Conservation (phyloP, 23 tunicate species). For the Corella eumyota region DNA sequence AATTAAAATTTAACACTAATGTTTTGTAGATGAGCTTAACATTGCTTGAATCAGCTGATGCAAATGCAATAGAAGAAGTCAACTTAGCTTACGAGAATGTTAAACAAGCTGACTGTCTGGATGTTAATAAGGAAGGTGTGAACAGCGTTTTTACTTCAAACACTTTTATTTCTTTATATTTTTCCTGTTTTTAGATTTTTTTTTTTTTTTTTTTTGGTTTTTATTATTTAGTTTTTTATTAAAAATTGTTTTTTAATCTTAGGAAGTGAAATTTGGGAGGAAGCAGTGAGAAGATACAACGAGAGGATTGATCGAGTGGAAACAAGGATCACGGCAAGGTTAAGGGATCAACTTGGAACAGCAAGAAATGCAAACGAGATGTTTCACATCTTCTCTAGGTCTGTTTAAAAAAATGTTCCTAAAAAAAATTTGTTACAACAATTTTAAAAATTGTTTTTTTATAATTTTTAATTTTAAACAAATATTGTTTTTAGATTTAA, state of each 20-base stretch:
- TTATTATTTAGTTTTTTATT: too few relatives aligned
- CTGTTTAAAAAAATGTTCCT: not conserved
- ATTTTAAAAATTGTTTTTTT: too few relatives aligned
- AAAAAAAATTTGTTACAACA: too few relatives aligned
- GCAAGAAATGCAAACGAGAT: constrained; percentile 98
- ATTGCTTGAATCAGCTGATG: constrained; percentile 62
- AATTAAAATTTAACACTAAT: too few relatives aligned
- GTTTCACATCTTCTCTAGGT: constrained; percentile 97
- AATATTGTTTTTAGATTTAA: constrained; percentile 54
- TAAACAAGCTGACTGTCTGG: constrained; percentile 87
- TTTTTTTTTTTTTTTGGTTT: too few relatives aligned
- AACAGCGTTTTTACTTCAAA: not conserved
- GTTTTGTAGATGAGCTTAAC: constrained; percentile 38
- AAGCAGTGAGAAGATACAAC: constrained; percentile 78
- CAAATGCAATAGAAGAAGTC: constrained; percentile 92
- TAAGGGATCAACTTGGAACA: constrained; percentile 91
- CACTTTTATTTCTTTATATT: not conserved
- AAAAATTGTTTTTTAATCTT: too few relatives aligned
- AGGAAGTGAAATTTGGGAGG: constrained; percentile 88
- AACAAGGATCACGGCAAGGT: constrained; percentile 74
- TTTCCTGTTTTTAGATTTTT: not conserved
- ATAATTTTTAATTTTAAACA: not conserved
- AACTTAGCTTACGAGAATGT: constrained; percentile 91
- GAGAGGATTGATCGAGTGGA: constrained; percentile 97
- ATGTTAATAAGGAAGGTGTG: constrained; percentile 87